phyloP scores from a whole-genome alignment of 2,797 vertebrate species.

The Lophius americanus region DNA sequence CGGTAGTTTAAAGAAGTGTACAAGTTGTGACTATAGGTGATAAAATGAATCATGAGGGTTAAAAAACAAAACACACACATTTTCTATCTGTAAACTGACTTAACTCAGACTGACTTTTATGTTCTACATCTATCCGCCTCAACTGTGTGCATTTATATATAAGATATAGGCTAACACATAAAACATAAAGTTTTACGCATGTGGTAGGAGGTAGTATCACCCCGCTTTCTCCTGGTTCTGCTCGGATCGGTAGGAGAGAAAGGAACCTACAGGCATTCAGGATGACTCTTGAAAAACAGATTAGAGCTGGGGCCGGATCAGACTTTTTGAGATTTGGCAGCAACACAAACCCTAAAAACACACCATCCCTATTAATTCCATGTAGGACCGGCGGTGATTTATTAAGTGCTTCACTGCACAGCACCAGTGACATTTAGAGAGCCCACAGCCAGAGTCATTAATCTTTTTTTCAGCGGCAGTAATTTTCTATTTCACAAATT shows the following conservation, averaged over 20 bases:
- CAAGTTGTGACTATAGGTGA: no score
- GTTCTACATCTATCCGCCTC: neutral
- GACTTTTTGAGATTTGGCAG: conserved; percentile 74
- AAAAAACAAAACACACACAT: neutral
- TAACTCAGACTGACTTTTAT: neutral
- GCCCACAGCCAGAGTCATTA: conserved; percentile 83
- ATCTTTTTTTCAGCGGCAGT: conserved; percentile 84
- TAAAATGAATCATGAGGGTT: no score
- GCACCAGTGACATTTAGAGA: conserved; percentile 81
- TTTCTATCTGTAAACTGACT: neutral
- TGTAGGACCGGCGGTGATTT: conserved; percentile 84
- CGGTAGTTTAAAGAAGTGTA: no score
- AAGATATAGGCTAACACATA: neutral
- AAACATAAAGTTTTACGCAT: neutral
- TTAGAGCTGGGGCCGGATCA: conserved; percentile 68
- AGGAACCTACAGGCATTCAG: conserved; percentile 33
- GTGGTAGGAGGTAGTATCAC: conserved; percentile 12
- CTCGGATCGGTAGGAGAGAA: conserved; percentile 13
- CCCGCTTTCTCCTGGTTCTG: neutral
- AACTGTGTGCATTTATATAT: conserved; percentile 9
- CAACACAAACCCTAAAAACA: conserved; percentile 72
- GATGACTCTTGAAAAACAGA: conserved; percentile 71
- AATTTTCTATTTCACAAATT: conserved; percentile 86
- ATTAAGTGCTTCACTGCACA: conserved; percentile 85
- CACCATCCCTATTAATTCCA: conserved; percentile 75